Evolutionary conservation across 2,888 invertebrate genomes (phyloP).

Genomic region (Clepsis dumicolana): DNA sequence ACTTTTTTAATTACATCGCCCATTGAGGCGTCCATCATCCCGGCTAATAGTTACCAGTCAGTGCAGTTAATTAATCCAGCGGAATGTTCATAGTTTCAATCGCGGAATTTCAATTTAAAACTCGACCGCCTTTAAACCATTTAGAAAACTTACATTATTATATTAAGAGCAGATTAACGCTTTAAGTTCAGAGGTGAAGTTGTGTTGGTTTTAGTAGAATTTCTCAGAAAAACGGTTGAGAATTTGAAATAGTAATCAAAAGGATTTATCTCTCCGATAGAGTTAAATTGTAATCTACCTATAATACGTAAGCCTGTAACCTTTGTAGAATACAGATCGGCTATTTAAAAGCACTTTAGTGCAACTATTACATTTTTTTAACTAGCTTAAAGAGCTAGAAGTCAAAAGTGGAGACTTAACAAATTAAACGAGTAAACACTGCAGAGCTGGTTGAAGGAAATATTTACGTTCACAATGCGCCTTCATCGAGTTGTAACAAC

Average conservation of each 20-base stretch:
- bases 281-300: constrained; percentile 15
- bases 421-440: constrained; percentile 66
- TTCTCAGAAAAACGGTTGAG: constrained; percentile 33
- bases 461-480: constrained; percentile 60
- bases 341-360: constrained; percentile 6
- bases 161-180: constrained; percentile 39
- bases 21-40: constrained; percentile 80
- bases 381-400: constrained; percentile 24
- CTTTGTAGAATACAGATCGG: constrained; percentile 27
- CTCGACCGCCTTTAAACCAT: constrained; percentile 55
- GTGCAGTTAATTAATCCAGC: constrained; percentile 79
- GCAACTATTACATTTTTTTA: constrained; percentile 25
- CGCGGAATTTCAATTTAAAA: constrained; percentile 78
- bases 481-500: constrained; percentile 54
- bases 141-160: constrained; percentile 42
- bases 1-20: constrained; percentile 81
- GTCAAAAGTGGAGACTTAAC: constrained; percentile 56
- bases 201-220: constrained; percentile 24
- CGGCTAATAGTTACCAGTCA: constrained; percentile 82
- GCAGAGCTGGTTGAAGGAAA: constrained; percentile 62
- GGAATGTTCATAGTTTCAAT: constrained; percentile 72
- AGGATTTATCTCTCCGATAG: constrained; percentile 30
- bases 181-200: constrained; percentile 26
- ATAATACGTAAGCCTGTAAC: constrained; percentile 4
- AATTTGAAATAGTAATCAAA: constrained; percentile 30